Conservation (phyloP, 2,888 invertebrate species). For the Choreutis nemorana region DNA sequence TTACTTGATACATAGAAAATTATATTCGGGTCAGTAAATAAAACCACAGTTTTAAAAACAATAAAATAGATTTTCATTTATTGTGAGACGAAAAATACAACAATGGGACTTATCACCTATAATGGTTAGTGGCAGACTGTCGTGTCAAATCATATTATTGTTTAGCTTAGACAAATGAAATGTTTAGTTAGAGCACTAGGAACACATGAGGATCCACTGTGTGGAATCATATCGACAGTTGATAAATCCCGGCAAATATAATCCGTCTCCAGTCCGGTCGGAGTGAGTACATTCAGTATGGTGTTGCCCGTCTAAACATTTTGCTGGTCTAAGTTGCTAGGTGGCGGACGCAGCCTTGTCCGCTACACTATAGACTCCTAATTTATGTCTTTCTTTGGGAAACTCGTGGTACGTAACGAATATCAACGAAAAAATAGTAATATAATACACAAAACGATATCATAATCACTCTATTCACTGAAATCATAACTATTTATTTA, state of each 20-base stretch:
- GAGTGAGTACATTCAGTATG: no score
- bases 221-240: no score
- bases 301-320: no score
- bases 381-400: conserved; percentile 64
- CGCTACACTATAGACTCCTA: conserved; percentile 35
- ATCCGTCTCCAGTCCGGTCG: no score
- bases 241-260: no score
- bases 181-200: no score
- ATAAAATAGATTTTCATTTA: conserved; percentile 68
- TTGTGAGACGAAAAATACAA: conserved; percentile 68
- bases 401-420: conserved; percentile 56
- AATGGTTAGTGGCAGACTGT: conserved; percentile 66
- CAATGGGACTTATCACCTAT: conserved; percentile 66
- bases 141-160: conserved; percentile 61
- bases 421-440: conserved; percentile 50
- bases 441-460: conserved; percentile 56
- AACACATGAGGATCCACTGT: no score
- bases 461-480: conserved; percentile 52
- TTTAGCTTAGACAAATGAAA: no score
- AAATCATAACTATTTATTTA: conserved; percentile 56
- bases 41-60: conserved; percentile 60
- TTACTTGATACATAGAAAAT: background rate
- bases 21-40: conserved; percentile 22
- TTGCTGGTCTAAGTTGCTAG: no score
- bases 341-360: conserved; percentile 20